Evolutionary conservation across 2,113 vertebrate genomes (phyloP).

Genomic region (Catharus minimus): DNA sequence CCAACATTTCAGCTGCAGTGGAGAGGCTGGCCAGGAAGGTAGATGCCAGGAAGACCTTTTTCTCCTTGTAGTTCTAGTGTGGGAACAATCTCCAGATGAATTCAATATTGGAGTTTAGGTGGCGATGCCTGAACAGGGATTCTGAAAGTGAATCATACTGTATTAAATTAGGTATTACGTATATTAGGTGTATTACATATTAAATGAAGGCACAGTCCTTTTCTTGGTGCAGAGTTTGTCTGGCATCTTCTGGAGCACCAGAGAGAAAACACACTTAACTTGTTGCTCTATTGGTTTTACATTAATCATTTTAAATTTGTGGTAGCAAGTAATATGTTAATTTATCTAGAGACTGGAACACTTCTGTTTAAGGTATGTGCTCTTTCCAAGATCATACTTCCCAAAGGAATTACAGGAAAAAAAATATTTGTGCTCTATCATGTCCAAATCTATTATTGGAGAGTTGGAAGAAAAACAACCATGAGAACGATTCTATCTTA

Average conservation of each 20-base stretch:
- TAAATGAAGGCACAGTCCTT: not conserved
- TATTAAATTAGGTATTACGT: too few relatives aligned
- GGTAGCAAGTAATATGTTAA: not conserved
- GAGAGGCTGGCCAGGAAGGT: not conserved
- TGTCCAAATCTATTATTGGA: not conserved
- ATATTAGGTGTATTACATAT: too few relatives aligned
- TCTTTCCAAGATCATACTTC: not conserved
- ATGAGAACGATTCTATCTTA: not conserved
- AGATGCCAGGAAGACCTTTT: not conserved
- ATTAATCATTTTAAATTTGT: not conserved
- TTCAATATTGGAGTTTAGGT: fast-evolving
- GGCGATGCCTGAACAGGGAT: not conserved
- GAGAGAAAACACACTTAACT: not conserved
- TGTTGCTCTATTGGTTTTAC: not conserved
- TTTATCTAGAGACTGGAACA: not conserved
- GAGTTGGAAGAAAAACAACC: not conserved
- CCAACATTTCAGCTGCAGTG: not conserved
- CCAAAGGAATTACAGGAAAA: not conserved
- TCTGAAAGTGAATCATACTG: not conserved
- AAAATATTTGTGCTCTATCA: not conserved
- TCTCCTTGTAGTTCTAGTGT: not conserved
- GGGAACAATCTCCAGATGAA: not conserved
- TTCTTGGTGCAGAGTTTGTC: not conserved
- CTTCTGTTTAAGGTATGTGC: not conserved
- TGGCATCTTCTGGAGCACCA: not conserved